Evolutionary conservation across 1,140 invertebrate species (phyloP).

Genomic region (Acromyrmex charruanus): DNA sequence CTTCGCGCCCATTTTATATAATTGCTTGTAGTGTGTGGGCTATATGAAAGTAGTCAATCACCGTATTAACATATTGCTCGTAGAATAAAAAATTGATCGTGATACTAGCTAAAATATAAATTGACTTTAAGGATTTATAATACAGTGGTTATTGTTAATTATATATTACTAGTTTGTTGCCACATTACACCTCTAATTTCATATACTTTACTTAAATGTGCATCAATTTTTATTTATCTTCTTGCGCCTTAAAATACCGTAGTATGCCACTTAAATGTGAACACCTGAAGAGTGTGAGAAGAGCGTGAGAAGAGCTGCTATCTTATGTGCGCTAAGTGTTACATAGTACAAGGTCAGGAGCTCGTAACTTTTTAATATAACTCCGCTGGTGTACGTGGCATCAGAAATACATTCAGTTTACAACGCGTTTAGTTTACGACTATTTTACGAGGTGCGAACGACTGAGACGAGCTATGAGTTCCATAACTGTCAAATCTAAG

Average conservation of each 20-base stretch:
- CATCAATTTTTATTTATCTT: neutral
- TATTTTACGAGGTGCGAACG: slow-evolving; percentile 83
- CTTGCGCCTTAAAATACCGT: neutral
- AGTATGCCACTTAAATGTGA: neutral
- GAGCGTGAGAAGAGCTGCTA: neutral
- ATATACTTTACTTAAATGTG: neutral
- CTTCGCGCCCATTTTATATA: slow-evolving; percentile 39
- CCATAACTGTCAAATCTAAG: slow-evolving; percentile 85
- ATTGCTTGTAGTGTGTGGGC: neutral
- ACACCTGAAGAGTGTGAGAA: neutral
- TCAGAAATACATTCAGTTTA: slow-evolving; percentile 75
- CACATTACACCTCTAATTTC: neutral
- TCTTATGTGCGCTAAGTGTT: slow-evolving; percentile 25
- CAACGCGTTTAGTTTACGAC: slow-evolving; percentile 81
- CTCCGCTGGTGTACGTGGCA: slow-evolving; percentile 4
- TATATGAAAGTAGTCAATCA: slow-evolving; percentile 4
- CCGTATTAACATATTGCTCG: slow-evolving; percentile 42
- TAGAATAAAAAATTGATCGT: neutral
- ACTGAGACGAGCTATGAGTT: slow-evolving; percentile 82
- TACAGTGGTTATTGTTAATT: neutral
- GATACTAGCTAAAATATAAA: neutral
- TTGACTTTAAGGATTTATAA: neutral
- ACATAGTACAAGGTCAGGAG: slow-evolving; percentile 39
- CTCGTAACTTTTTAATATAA: slow-evolving; percentile 55
- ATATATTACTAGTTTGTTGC: neutral